phyloP scores from a whole-genome alignment of 2,797 vertebrate genomes.

The Zalophus californianus region DNA sequence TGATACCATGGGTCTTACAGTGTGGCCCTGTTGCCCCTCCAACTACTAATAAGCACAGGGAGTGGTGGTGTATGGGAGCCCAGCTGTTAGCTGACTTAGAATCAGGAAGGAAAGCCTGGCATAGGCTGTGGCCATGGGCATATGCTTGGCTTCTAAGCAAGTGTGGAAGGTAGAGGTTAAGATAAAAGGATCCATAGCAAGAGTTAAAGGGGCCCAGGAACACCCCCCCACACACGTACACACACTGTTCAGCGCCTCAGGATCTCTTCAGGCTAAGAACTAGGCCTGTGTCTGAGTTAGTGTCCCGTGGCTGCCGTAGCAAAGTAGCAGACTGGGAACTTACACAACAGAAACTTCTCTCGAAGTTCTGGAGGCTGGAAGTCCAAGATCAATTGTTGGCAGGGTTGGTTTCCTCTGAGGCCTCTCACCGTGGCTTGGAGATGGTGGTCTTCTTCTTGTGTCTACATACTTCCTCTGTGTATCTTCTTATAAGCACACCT shows the following conservation, averaged over 20 bases:
- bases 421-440: not conserved
- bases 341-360: not conserved
- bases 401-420: no score
- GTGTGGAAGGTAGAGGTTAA: not conserved
- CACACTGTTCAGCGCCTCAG: not conserved
- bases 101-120: not conserved
- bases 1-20: not conserved
- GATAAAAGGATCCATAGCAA: not conserved
- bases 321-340: not conserved
- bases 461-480: not conserved
- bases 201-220: not conserved
- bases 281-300: not conserved
- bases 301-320: not conserved
- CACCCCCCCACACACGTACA: not conserved
- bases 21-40: not conserved
- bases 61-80: not conserved
- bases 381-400: not conserved
- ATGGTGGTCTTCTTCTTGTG: not conserved
- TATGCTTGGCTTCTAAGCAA: not conserved
- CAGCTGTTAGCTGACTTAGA: not conserved
- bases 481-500: not conserved
- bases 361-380: not conserved
- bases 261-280: not conserved
- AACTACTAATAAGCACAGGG: no score
- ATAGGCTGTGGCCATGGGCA: not conserved